Evolutionary conservation across 2,888 invertebrate genomes (phyloP), one percentile per base, ranked within the genome.

Genomic region (Synanthedon formicaeformis): DNA sequence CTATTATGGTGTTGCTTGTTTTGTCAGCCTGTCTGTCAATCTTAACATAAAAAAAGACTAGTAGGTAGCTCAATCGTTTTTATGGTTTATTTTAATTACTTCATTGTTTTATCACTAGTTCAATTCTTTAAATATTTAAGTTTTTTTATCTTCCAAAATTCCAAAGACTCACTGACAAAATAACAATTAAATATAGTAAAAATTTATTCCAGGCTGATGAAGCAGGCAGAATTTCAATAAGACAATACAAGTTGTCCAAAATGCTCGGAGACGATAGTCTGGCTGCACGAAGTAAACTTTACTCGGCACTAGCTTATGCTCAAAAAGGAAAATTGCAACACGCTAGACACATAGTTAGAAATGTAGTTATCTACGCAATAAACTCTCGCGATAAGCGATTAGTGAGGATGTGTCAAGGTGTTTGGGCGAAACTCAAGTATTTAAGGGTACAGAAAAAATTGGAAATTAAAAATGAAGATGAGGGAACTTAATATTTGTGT

Each of bases 161-260:
- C 2, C 2, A 8, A 27, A 8, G 1, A 27, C 6, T 27, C 8
- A 27, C 27, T 27, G 27, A 8, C 27, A 27, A 27, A 27, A 27
- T 27, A 6, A 2, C 27, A 27, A 8, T 27, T 27, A 27, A 23
- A 23, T 27, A n/a, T n/a, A n/a, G n/a, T n/a, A n/a, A n/a, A n/a
- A n/a, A 23, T 23, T 23, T 57, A 57, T 61, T 79, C 14, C 75
- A 95, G 95, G 97, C 98, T 12, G 90, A 93, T 67, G 92, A 92
- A 66, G 98, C 98, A 40, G 96, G 96, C 0, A 91, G 92, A 71
- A 97, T 97, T 75, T 97, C 98, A 11, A 52, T 92, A 14, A 89
- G 93, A 57, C 98, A 99, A 73, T 89, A 97, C 57, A 89, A 89
- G 67, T 84, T 98, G 27, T 97, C 97, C 0, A 69, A 92, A 57